Conservation (phyloP, 1,140 invertebrate genomes). For the Drosophila mojavensis region DNA sequence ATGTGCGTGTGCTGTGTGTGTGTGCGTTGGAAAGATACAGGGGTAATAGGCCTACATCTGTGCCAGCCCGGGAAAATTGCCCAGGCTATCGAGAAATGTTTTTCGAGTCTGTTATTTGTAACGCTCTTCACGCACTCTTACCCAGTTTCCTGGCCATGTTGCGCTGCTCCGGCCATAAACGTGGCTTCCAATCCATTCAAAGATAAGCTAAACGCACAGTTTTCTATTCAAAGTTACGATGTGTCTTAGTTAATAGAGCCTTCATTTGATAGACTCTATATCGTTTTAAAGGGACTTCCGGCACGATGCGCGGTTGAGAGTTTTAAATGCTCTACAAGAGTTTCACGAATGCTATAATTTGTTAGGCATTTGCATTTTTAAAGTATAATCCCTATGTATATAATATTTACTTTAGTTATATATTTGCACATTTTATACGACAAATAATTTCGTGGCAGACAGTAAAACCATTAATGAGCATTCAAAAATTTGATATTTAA, state of each 20-base stretch:
- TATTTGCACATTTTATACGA: too few species aligned
- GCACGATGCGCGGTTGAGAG: too few species aligned
- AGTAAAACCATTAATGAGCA: too few species aligned
- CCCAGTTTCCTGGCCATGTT: slow-evolving; percentile 21
- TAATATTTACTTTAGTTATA: too few species aligned
- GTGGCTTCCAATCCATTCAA: background rate
- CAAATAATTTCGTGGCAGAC: too few species aligned
- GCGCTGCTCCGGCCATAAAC: background rate
- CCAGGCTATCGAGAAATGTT: slow-evolving; percentile 8
- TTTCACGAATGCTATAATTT: too few species aligned
- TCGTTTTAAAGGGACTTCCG: too few species aligned
- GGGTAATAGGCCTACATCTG: slow-evolving; percentile 18
- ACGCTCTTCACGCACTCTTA: slow-evolving; percentile 34
- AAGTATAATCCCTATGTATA: too few species aligned
- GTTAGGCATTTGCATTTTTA: too few species aligned
- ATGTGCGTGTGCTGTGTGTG: slow-evolving; percentile 18
- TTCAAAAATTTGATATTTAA: too few species aligned
- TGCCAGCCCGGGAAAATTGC: slow-evolving; percentile 3
- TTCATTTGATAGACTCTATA: background rate
- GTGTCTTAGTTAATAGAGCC: slow-evolving; percentile 21
- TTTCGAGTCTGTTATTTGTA: slow-evolving; percentile 37
- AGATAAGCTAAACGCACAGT: slow-evolving; percentile 5
- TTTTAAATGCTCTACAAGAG: too few species aligned
- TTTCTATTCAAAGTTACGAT: slow-evolving; percentile 32
- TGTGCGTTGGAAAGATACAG: background rate